phyloP scores from a whole-genome alignment of 2,113 vertebrate genomes.

The Ceyx cyanopectus region DNA sequence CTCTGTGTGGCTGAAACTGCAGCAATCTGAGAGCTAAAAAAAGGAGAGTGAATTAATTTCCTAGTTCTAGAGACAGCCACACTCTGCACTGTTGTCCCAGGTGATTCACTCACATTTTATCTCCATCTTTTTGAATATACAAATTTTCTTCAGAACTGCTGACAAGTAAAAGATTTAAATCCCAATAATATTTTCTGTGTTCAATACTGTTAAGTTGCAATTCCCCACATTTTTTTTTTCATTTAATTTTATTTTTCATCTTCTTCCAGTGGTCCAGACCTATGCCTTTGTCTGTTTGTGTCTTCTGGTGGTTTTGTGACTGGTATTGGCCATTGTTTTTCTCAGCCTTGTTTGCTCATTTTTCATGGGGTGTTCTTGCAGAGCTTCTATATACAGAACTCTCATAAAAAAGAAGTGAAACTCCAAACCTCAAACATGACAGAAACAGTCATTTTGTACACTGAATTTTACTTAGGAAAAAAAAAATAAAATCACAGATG shows the following conservation, averaged over 20 bases:
- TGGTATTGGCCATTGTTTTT: background rate
- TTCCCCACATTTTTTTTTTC: background rate
- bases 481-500: background rate
- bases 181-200: background rate
- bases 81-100: background rate
- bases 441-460: background rate
- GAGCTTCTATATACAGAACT: background rate
- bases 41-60: background rate
- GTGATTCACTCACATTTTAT: background rate
- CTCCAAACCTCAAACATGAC: background rate
- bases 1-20: background rate
- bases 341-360: background rate
- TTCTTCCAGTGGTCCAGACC: background rate
- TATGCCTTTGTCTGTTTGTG: background rate
- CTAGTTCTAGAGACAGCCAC: background rate
- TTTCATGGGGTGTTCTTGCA: background rate
- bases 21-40: background rate
- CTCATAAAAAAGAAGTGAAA: conserved; percentile 12
- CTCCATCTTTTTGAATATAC: background rate
- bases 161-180: background rate
- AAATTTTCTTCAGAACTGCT: background rate
- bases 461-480: background rate
- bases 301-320: background rate
- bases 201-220: background rate
- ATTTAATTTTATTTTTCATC: background rate